Evolutionary conservation across 2,797 vertebrate genomes (phyloP).

Genomic region (Erethizon dorsatum): DNA sequence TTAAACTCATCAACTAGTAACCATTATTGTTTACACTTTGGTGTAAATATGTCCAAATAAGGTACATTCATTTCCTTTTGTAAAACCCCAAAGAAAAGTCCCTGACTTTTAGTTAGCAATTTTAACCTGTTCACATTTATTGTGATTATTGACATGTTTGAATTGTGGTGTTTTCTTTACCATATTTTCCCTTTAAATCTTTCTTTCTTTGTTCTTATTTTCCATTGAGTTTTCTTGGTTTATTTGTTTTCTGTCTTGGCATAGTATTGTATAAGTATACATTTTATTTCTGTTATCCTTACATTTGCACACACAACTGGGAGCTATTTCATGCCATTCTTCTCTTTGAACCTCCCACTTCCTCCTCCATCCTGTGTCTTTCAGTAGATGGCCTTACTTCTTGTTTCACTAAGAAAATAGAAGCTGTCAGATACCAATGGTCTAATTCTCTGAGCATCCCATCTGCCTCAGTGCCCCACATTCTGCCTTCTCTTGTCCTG

Average conservation of each 20-base stretch:
- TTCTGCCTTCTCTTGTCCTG: not conserved
- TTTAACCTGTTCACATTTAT: slow-evolving; percentile 33
- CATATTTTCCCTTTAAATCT: not conserved
- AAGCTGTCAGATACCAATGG: not conserved
- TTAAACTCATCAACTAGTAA: not conserved
- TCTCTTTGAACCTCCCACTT: not conserved
- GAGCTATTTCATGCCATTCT: not conserved
- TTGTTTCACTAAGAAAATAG: not conserved
- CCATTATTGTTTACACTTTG: not conserved
- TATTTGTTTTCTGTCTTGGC: not conserved
- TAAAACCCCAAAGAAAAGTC: not conserved
- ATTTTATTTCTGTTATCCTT: not conserved
- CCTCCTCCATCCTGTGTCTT: not conserved
- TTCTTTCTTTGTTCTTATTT: not conserved
- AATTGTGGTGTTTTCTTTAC: not conserved
- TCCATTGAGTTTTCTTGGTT: not conserved
- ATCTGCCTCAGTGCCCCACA: not conserved
- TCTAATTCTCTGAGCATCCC: not conserved
- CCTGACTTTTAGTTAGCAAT: not conserved
- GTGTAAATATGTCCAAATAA: not conserved
- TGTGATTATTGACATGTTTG: not conserved
- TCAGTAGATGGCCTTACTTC: not conserved
- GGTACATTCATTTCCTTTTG: not conserved
- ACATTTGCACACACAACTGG: not conserved
- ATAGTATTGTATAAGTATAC: not conserved